phyloP scores from a whole-genome alignment of 2,888 invertebrate species.

The Cephus pygmeus region DNA sequence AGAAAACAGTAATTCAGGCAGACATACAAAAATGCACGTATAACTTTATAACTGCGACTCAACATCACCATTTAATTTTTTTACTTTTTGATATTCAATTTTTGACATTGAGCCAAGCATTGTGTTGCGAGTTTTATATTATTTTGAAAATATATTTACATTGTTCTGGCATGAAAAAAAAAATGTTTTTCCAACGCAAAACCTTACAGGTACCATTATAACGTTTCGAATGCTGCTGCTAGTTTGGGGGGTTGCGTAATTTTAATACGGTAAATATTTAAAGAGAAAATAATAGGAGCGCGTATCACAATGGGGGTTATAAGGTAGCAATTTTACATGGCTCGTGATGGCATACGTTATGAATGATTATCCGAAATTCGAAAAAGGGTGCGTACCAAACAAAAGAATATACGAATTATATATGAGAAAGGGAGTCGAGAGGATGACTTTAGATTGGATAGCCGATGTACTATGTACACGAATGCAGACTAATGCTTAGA shows the following conservation, averaged over 20 bases:
- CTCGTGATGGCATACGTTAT: neutral
- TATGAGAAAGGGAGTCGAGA: neutral
- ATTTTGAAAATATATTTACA: neutral
- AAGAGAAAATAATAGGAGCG: neutral
- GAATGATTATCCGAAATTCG: neutral
- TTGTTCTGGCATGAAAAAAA: neutral
- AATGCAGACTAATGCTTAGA: slow-evolving; percentile 14
- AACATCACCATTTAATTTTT: neutral
- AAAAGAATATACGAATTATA: neutral
- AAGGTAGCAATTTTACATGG: neutral
- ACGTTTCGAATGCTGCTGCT: neutral
- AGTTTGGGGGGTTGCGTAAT: neutral
- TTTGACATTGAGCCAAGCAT: neutral
- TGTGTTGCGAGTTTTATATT: neutral
- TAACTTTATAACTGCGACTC: neutral
- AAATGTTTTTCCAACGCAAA: neutral
- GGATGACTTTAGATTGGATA: neutral
- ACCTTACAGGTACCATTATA: neutral
- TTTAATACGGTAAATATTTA: neutral
- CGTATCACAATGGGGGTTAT: neutral
- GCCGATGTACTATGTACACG: slow-evolving; percentile 3
- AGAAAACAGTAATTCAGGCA: neutral
- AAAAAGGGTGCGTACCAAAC: neutral
- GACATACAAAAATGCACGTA: neutral
- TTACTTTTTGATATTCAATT: neutral